Percentiles rank a stretch among this genome's conserved stretches.
Evolutionary conservation across 1,140 invertebrate species (phyloP).

Genomic region (Drosophila eugracilis): DNA sequence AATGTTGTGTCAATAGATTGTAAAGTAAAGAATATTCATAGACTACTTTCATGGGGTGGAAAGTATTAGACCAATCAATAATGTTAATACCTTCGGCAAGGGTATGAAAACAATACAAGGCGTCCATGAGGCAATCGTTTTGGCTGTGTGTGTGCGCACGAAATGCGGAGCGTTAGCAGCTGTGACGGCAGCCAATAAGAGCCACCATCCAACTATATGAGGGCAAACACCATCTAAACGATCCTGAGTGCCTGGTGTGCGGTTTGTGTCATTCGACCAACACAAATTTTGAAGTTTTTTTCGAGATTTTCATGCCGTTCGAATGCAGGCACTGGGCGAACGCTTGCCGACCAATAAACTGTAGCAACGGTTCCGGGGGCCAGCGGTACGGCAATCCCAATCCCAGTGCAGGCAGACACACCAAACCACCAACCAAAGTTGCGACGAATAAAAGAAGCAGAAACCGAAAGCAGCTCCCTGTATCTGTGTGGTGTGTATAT

Average conservation of each 20-base stretch:
- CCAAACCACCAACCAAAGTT: conserved; percentile 74
- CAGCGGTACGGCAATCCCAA: conserved; percentile 20
- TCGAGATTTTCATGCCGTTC: conserved; percentile 13
- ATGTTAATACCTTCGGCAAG: not conserved
- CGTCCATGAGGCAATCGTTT: conserved; percentile 23
- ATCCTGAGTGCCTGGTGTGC: conserved; percentile 74
- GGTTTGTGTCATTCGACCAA: conserved; percentile 84
- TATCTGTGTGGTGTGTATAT: conserved; percentile 6
- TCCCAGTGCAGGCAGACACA: conserved; percentile 11
- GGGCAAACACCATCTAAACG: conserved; percentile 54
- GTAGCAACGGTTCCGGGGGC: conserved; percentile 50
- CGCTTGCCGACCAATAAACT: conserved; percentile 83
- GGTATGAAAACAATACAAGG: conserved; percentile 24
- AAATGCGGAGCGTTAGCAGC: conserved; percentile 33
- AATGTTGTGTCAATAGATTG: not conserved
- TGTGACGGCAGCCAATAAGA: conserved; percentile 83
- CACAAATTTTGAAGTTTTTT: conserved; percentile 84
- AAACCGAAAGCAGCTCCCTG: conserved; percentile 48
- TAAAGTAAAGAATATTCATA: not conserved
- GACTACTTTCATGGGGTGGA: not conserved
- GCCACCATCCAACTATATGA: conserved; percentile 84
- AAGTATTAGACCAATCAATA: not conserved
- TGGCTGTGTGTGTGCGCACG: conserved; percentile 24
- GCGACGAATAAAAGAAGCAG: conserved; percentile 72
- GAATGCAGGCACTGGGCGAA: conserved; percentile 64